Conservation (phyloP, 2,888 invertebrate species). For the Choristoneura rosaceana region DNA sequence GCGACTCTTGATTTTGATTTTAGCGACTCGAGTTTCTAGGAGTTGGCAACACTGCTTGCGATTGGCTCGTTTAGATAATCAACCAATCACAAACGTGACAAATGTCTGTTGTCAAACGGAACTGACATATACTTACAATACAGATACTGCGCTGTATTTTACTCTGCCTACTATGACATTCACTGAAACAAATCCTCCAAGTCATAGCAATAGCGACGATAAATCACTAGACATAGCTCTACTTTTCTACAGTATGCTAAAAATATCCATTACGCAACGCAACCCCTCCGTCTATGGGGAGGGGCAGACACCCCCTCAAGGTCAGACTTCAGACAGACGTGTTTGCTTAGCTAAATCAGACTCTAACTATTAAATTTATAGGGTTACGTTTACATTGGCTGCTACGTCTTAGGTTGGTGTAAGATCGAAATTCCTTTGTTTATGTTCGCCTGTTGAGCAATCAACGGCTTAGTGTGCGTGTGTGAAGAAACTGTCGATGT, state of each 20-base stretch:
- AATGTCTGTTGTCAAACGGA: too few species aligned
- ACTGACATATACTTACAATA: too few species aligned
- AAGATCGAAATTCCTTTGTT: slow-evolving; percentile 54
- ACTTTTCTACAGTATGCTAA: slow-evolving; percentile 56
- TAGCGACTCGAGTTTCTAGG: too few species aligned
- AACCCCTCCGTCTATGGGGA: slow-evolving; percentile 58
- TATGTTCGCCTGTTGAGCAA: slow-evolving; percentile 60
- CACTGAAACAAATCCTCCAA: slow-evolving; percentile 15
- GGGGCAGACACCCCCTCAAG: slow-evolving; percentile 74
- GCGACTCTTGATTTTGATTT: too few species aligned
- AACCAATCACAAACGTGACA: too few species aligned
- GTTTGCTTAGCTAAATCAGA: slow-evolving; percentile 49
- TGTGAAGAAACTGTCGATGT: slow-evolving; percentile 17
- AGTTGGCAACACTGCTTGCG: too few species aligned
- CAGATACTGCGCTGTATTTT: not conserved
- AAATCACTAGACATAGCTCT: slow-evolving; percentile 38
- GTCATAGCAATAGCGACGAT: slow-evolving; percentile 22
- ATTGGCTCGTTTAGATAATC: too few species aligned
- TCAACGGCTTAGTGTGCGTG: slow-evolving; percentile 65
- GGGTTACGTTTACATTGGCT: slow-evolving; percentile 50
- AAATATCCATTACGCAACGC: slow-evolving; percentile 80
- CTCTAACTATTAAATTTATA: slow-evolving; percentile 44
- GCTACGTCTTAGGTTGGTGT: slow-evolving; percentile 43
- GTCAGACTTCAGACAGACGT: slow-evolving; percentile 64
- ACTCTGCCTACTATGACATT: not conserved